Percentiles rank a stretch among this genome's conserved stretches.
These are phyloP conservation scores for Esox niger DNA, from an alignment of 2,113 vertebrate genomes.

Conservation along the genomic window DNA sequence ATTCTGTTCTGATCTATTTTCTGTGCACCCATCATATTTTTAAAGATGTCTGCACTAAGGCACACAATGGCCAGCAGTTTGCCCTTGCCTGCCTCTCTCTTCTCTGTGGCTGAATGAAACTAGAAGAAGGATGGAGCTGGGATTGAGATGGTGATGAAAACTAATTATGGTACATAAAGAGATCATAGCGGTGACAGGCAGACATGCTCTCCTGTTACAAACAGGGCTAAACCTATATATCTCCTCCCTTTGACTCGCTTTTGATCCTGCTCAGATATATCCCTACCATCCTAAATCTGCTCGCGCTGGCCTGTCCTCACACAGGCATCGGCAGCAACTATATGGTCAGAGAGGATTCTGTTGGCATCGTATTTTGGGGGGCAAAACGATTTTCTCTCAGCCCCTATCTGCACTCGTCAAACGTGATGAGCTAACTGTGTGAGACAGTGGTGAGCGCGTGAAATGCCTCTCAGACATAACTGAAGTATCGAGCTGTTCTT, in stretches of 20 bases:
- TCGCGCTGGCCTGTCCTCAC: neutral
- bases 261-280: neutral
- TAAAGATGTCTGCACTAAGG: constrained; percentile 1
- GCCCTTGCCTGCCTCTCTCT: constrained; percentile 12
- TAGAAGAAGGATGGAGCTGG: neutral
- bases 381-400: constrained; percentile 14
- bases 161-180: neutral
- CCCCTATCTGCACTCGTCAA: constrained; percentile 43
- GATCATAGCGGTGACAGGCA: neutral
- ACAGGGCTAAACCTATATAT: neutral
- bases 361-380: neutral
- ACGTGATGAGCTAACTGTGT: constrained; percentile 44
- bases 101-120: neutral
- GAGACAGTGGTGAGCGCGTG: neutral
- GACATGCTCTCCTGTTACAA: too few relatives aligned
- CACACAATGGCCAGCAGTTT: constrained; percentile 5
- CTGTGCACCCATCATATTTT: constrained; percentile 3
- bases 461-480: constrained; percentile 10
- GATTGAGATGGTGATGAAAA: neutral
- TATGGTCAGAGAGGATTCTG: too few relatives aligned
- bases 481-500: constrained; percentile 31
- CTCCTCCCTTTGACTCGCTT: neutral
- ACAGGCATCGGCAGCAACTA: neutral
- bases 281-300: neutral
- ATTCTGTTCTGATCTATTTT: constrained; percentile 22